Conservation (phyloP, 2,888 invertebrate genomes). For the Margaritifera margaritifera region DNA sequence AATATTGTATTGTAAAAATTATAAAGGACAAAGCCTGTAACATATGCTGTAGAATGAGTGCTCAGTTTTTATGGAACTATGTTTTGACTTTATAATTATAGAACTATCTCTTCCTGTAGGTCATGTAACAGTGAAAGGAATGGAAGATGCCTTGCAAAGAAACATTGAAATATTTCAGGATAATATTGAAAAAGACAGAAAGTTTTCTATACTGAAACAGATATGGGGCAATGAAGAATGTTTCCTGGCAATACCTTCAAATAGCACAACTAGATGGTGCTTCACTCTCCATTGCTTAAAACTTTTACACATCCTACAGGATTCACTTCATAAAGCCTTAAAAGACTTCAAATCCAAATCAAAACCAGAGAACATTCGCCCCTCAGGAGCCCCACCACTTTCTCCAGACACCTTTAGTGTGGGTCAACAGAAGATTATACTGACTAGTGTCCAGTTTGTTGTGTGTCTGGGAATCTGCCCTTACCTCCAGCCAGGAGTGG, state of each 20-base stretch:
- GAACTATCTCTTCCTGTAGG: too few relatives aligned
- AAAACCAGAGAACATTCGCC: constrained; percentile 13
- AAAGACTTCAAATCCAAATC: constrained; percentile 20
- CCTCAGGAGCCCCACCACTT: constrained; percentile 45
- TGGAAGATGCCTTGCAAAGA: too few relatives aligned
- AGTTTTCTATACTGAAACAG: too few relatives aligned
- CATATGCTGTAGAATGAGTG: too few relatives aligned
- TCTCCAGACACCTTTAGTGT: constrained; percentile 77
- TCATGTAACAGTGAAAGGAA: too few relatives aligned
- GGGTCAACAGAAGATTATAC: constrained; percentile 79
- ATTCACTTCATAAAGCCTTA: constrained; percentile 21
- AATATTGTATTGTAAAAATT: too few relatives aligned
- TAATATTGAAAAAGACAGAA: too few relatives aligned
- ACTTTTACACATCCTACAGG: constrained; percentile 35
- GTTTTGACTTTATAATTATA: too few relatives aligned
- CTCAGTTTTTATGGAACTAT: too few relatives aligned
- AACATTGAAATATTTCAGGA: too few relatives aligned
- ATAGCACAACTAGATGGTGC: constrained; percentile 33
- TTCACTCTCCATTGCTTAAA: constrained; percentile 44
- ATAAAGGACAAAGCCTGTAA: too few relatives aligned
- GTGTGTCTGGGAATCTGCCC: constrained; percentile 81
- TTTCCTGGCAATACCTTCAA: neutral
- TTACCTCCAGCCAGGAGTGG: constrained; percentile 80
- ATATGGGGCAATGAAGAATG: constrained; percentile 17
- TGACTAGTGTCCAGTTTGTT: constrained; percentile 79